These are phyloP conservation scores for Lutjanus argentimaculatus DNA, from an alignment of 2,797 vertebrate species.

Conservation along the genomic window DNA sequence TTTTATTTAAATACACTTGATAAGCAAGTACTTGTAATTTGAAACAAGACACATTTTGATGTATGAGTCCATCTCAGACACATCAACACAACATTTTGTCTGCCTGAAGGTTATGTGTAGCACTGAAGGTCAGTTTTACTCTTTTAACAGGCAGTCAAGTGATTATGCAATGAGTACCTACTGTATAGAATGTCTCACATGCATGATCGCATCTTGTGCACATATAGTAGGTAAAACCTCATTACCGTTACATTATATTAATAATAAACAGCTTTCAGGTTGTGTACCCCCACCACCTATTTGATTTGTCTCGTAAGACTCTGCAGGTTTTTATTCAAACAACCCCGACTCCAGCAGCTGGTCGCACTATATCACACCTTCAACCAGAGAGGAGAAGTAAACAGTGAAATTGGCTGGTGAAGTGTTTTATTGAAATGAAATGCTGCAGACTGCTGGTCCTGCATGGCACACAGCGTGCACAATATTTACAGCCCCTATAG, in stretches of 20 bases:
- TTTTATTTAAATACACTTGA: too few relatives aligned
- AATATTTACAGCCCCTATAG: constrained; percentile 41
- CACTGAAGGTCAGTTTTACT: not conserved
- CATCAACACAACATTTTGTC: not conserved
- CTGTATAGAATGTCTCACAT: not conserved
- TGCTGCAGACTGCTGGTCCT: constrained; percentile 34
- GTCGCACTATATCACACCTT: constrained; percentile 33
- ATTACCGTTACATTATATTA: constrained; percentile 23
- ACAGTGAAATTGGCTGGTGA: constrained; percentile 46
- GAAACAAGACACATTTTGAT: too few relatives aligned
- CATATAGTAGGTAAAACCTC: not conserved
- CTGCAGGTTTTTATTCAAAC: constrained; percentile 54
- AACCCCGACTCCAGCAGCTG: constrained; percentile 40
- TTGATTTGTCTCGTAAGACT: constrained; percentile 27
- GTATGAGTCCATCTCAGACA: too few relatives aligned
- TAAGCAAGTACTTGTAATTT: too few relatives aligned
- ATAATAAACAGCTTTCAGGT: constrained; percentile 13
- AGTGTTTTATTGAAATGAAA: constrained; percentile 61
- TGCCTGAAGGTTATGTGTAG: not conserved
- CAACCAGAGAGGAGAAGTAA: constrained; percentile 42
- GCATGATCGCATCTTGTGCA: constrained; percentile 8
- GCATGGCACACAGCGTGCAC: constrained; percentile 14
- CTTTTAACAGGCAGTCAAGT: not conserved
- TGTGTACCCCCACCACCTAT: not conserved
- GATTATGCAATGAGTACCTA: not conserved